Base-by-base conservation (phyloP, 2,888 invertebrate genomes). In the Heteromyza rotundicornis region DNA sequence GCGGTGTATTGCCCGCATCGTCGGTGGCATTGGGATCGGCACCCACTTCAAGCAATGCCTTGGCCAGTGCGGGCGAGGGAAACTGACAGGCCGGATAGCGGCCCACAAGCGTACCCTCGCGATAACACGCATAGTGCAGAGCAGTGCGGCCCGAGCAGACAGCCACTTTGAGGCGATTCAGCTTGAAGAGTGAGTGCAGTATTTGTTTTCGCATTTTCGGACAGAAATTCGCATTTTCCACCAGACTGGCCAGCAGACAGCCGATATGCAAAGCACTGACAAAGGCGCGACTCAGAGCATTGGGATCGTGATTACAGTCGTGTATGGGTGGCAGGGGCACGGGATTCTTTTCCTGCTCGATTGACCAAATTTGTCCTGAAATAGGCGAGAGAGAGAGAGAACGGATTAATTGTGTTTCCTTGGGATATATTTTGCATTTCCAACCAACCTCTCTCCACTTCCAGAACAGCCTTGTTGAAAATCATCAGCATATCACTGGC, bases 181-280 rank as follows among this genome's bases (percentile, higher is more conserved):
- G 86, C 64, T 89, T 86, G 79, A 92, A 94, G 51, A 94, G 88
- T 19, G 90, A 88, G 80, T 86, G 86, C 78, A 92, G 89, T 64
- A 95, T 89, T 67, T 86, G 83, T 52, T 82, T 81, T 44, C 86
- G 84, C 60, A 87, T 85, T 1, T 86, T 84, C 17, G 83, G 69
- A 17, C 84, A 84, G 2, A 84, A 82, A 1, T 83, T 85, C 0
- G 87, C 86, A 57, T 88, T 86, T 16, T 88, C 88, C 56, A 90
- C 80, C 64, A 90, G 80, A 52, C 89, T 86, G 10, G 92, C 90
- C 79, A 94, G 85, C 56, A 95, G 83, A 71, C 91, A 92, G 3
- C 92, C 92, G 64, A 95, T 85, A 79, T 96, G 95, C 70, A 96
- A 85, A 1, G 94, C 90, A 74, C 95, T 94, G 53, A 95, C 90